Evolutionary conservation across 2,797 vertebrate genomes (phyloP).

Genomic region (Cygnus olor): DNA sequence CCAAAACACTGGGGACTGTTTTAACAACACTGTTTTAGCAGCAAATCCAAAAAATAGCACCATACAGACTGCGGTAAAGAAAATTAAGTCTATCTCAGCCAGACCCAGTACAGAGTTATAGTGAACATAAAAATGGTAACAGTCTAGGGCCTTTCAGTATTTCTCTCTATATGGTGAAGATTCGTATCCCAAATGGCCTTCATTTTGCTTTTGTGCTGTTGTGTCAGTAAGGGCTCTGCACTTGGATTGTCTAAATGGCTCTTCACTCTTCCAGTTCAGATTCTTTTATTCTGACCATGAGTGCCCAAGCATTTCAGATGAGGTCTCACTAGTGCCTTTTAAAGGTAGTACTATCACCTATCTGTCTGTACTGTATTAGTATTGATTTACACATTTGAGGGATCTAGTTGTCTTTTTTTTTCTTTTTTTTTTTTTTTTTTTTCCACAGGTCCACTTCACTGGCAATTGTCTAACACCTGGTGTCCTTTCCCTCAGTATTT

Average conservation of each 20-base stretch:
- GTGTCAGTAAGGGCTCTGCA: neutral
- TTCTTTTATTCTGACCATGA: neutral
- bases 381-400: neutral
- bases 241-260: neutral
- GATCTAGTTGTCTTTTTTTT: neutral
- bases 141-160: neutral
- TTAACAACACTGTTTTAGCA: neutral
- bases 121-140: neutral
- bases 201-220: neutral
- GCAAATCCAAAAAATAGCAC: neutral
- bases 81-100: neutral
- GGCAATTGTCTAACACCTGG: neutral
- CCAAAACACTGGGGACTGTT: neutral
- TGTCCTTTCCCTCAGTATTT: neutral
- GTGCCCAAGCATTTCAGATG: neutral
- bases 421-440: neutral
- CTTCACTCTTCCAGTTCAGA: neutral
- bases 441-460: neutral
- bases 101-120: neutral
- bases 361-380: neutral
- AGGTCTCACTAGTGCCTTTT: neutral
- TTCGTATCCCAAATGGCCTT: neutral
- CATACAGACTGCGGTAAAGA: accelerated
- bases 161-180: neutral
- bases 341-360: neutral